A percentile compares a stretch with the other conserved stretches of the same genome.
Evolutionary conservation across 1,140 invertebrate species (phyloP).

Genomic region (Zaprionus ghesquierei): DNA sequence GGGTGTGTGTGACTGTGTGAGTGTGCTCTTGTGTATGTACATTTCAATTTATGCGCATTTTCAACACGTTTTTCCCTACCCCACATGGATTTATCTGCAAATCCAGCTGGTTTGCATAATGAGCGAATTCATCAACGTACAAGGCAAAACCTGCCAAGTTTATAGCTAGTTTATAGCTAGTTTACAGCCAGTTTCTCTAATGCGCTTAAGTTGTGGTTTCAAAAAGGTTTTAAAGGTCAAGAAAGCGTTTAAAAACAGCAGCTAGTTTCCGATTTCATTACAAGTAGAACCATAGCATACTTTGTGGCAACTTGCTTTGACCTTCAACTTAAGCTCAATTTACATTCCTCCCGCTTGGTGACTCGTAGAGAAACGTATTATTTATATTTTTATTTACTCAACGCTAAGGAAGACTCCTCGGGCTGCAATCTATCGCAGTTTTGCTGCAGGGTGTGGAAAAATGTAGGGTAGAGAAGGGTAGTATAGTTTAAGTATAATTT

Average conservation of each 20-base stretch:
- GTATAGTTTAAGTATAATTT: neutral
- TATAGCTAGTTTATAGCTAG: neutral
- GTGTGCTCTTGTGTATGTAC: constrained; percentile 19
- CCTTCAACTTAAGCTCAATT: neutral
- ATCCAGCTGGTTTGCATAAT: constrained; percentile 54
- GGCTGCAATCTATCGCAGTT: neutral
- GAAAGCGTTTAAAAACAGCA: neutral
- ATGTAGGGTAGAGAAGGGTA: neutral
- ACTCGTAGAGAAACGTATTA: neutral
- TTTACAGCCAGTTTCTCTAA: no score
- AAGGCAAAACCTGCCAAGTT: neutral
- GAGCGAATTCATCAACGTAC: constrained; percentile 17
- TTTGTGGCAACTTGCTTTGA: neutral
- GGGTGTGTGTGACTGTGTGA: neutral
- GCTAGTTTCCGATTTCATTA: neutral
- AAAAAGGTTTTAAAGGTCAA: neutral
- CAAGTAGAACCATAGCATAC: no score
- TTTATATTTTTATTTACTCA: neutral
- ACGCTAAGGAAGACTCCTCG: neutral
- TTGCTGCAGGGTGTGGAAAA: neutral
- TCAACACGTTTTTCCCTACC: neutral
- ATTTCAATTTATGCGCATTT: constrained; percentile 61
- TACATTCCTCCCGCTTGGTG: neutral
- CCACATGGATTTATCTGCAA: constrained; percentile 39
- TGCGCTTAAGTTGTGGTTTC: no score